Evolutionary conservation across 2,113 vertebrate species (phyloP), one percentile per base, ranked within the genome.

Genomic region (Nothoprocta pentlandii): DNA sequence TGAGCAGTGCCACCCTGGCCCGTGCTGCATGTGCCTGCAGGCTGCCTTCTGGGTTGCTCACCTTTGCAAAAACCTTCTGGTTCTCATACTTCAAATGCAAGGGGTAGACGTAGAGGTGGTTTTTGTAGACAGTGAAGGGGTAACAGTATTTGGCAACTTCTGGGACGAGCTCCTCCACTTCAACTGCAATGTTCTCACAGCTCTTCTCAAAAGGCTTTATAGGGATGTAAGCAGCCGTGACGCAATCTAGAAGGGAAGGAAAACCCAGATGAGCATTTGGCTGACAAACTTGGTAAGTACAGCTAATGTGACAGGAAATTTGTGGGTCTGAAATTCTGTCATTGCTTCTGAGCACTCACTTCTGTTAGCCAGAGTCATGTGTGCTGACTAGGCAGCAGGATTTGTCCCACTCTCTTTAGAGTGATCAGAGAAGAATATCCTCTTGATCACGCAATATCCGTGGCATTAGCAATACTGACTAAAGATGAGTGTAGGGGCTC

Each of bases 21-120:
- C 59, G 46, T 0, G 3, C 19, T 1, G 4, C 32, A 25, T 2
- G 68, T 41, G 69, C 28, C 23, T 54, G 51, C 71, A 68, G 75
- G 4, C 22, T 15, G 12, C 21, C 54, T 46, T n/a, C 41, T 28
- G 3, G 34, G 36, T 32, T 2, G 16, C 97, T 73, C 97, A 99
- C 99, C 98, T 99, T 99, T 17, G 99, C 99, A 98, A 99, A 99
- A 59, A 98, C 98, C 96, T 99, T 99, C 97, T 99, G 99, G 97
- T 98, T 98, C 94, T 99, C 99, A 2, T 99, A 99, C 95, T 99
- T 99, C 94, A 99, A 97, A 92, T 99, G 99, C 96, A 98, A 90
- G 6, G 99, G 99, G 95, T 99, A 99, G 78, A 99, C 79, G 3
- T 99, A 99, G 58, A 99, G 98, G 54, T 99, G 99, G 96, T 99